phyloP scores from a whole-genome alignment of 2,888 invertebrate genomes.

The Drosophila mimetica region DNA sequence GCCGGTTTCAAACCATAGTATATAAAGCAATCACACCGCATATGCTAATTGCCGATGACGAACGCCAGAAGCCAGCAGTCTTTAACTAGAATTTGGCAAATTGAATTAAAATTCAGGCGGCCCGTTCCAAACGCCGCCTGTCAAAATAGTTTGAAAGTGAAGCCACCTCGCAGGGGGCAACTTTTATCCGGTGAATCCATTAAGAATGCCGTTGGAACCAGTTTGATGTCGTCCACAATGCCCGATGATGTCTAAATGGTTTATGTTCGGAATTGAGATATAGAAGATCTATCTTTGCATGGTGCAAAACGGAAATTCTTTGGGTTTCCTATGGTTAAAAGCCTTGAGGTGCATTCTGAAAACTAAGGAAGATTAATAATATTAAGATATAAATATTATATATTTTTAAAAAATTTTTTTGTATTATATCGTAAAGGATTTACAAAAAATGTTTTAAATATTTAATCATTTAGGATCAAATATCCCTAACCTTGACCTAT shows the following conservation, averaged over 20 bases:
- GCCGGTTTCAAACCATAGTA: slow-evolving; percentile 32
- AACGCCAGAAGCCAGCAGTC: slow-evolving; percentile 42
- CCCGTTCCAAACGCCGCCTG: slow-evolving; percentile 10
- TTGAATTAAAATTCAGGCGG: slow-evolving; percentile 47
- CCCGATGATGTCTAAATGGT: slow-evolving; percentile 32
- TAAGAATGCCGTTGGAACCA: slow-evolving; percentile 32
- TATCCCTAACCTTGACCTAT: neutral
- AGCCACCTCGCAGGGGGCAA: slow-evolving; percentile 38
- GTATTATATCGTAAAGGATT: too few species aligned
- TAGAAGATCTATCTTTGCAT: slow-evolving; percentile 19
- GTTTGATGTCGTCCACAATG: slow-evolving; percentile 30
- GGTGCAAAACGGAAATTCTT: slow-evolving; percentile 61
- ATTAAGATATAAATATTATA: too few species aligned
- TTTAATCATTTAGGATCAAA: neutral
- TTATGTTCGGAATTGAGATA: slow-evolving; percentile 26
- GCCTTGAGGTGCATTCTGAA: slow-evolving; percentile 3
- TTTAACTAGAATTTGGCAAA: slow-evolving; percentile 34
- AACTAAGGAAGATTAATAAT: neutral
- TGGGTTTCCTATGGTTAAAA: slow-evolving; percentile 16
- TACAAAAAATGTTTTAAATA: too few species aligned
- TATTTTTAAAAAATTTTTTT: too few species aligned
- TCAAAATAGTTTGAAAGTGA: slow-evolving; percentile 46
- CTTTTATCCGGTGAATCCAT: slow-evolving; percentile 29
- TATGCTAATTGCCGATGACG: slow-evolving; percentile 68
- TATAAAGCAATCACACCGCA: slow-evolving; percentile 15